Percentiles rank a stretch among this genome's conserved stretches.
Evolutionary conservation across 2,888 invertebrate genomes (phyloP).

Genomic region (Drosophila lutescens): DNA sequence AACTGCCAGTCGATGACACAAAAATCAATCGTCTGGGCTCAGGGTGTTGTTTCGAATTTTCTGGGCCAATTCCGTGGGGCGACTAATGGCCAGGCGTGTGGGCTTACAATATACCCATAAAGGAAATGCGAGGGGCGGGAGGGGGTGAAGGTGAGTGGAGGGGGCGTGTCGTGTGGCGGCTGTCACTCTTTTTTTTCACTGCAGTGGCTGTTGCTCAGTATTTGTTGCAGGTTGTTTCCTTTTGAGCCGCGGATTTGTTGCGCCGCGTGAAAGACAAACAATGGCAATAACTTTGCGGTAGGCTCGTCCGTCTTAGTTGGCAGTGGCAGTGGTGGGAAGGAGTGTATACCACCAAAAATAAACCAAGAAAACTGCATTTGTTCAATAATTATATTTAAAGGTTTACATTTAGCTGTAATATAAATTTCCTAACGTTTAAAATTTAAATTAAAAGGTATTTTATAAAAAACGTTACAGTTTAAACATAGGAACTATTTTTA

Average conservation of each 20-base stretch:
- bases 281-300: slow-evolving; percentile 65
- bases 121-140: not conserved
- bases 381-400: too few relatives aligned
- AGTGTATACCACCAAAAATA: not conserved
- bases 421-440: too few relatives aligned
- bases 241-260: slow-evolving; percentile 52
- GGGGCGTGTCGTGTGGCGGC: slow-evolving; percentile 25
- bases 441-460: too few relatives aligned
- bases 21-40: slow-evolving; percentile 55
- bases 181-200: slow-evolving; percentile 35
- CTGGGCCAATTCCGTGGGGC: slow-evolving; percentile 62
- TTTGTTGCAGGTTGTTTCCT: slow-evolving; percentile 22
- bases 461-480: too few relatives aligned
- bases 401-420: too few relatives aligned
- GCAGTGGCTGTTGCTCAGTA: slow-evolving; percentile 32
- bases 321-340: slow-evolving; percentile 2
- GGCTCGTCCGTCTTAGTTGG: slow-evolving; percentile 45
- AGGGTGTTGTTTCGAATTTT: slow-evolving; percentile 67
- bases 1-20: slow-evolving; percentile 40
- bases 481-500: too few relatives aligned
- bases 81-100: slow-evolving; percentile 31
- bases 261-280: slow-evolving; percentile 59
- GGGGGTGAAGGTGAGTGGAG: not conserved
- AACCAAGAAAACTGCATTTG: not conserved
- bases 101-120: not conserved